Evolutionary conservation across 2,797 vertebrate species (phyloP).

Genomic region (Pseudomugil tenellus): DNA sequence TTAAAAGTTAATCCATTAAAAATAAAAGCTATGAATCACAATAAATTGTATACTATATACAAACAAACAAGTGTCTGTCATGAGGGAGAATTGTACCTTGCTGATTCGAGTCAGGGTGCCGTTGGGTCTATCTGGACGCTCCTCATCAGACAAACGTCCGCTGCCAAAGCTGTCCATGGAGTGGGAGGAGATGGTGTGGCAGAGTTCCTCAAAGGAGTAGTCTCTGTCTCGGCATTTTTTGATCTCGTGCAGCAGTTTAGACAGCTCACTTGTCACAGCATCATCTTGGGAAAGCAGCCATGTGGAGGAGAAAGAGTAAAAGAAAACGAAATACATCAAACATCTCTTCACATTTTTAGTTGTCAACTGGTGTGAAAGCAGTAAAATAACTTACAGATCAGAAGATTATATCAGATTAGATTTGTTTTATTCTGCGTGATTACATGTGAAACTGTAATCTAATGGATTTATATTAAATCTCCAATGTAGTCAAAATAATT

Average conservation of each 20-base stretch:
- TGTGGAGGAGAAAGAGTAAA: slow-evolving; percentile 18
- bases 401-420: neutral
- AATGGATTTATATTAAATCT: slow-evolving; percentile 12
- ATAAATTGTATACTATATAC: neutral
- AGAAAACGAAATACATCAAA: neutral
- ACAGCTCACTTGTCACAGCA: slow-evolving; percentile 93
- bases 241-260: slow-evolving; percentile 95
- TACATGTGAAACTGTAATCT: no score
- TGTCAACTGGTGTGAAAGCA: neutral
- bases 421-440: neutral
- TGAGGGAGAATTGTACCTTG: slow-evolving; percentile 71
- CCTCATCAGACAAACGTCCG: slow-evolving; percentile 89
- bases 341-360: neutral
- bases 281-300: slow-evolving; percentile 84
- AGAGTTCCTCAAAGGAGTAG: slow-evolving; percentile 95
- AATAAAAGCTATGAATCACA: neutral
- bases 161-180: slow-evolving; percentile 93
- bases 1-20: neutral
- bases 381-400: neutral
- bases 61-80: neutral
- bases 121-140: slow-evolving; percentile 80
- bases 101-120: slow-evolving; percentile 84
- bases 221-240: slow-evolving; percentile 95
- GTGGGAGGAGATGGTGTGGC: slow-evolving; percentile 93
- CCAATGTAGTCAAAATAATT: slow-evolving; percentile 48